phyloP scores from a whole-genome alignment of 2,797 vertebrate genomes.

The Hippoglossus hippoglossus region DNA sequence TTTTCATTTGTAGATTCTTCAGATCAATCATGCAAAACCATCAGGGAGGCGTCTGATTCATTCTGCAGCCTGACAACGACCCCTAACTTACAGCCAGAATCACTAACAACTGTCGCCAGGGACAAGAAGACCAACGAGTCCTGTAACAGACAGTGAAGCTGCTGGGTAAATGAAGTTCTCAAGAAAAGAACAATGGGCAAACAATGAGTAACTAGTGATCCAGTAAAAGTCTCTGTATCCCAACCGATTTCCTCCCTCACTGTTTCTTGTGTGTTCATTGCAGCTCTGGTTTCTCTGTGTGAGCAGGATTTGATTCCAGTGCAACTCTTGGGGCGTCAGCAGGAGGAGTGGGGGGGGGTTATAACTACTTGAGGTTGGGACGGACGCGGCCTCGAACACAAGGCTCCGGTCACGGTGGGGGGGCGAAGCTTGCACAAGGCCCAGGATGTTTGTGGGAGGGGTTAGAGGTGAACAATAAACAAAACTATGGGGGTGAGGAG shows the following conservation, averaged over 20 bases:
- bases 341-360: neutral
- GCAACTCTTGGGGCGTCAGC: neutral
- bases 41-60: neutral
- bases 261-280: too few species aligned
- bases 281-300: too few species aligned
- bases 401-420: neutral
- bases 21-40: too few species aligned
- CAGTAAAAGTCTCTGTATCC: too few species aligned
- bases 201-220: neutral
- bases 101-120: too few species aligned
- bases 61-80: neutral
- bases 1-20: too few species aligned
- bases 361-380: neutral
- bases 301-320: too few species aligned
- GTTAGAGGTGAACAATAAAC: slow-evolving; percentile 35
- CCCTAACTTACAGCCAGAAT: too few species aligned
- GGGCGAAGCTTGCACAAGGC: slow-evolving; percentile 67
- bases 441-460: slow-evolving; percentile 35
- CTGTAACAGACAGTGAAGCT: too few species aligned
- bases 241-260: too few species aligned
- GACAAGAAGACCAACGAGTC: too few species aligned
- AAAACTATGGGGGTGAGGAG: neutral
- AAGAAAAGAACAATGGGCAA: neutral
- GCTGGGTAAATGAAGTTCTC: neutral
- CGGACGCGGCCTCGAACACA: neutral